Percentiles rank a stretch among this genome's conserved stretches.
These are phyloP conservation scores for Agriotes lineatus DNA, from an alignment of 2,888 invertebrate genomes.

Conservation along the genomic window DNA sequence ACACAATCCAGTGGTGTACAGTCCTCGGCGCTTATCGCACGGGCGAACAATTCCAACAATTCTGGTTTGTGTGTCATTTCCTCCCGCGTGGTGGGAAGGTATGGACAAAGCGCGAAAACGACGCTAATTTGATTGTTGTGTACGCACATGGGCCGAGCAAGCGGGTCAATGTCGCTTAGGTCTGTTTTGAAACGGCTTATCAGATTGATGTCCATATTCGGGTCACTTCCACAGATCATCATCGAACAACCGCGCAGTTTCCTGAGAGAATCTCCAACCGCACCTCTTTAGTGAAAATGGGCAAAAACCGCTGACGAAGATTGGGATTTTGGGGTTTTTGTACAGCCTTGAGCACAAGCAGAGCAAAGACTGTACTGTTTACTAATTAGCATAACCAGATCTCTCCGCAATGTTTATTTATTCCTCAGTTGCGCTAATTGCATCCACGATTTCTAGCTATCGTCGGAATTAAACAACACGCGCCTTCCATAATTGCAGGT, in stretches of 20 bases:
- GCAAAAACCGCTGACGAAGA: background rate
- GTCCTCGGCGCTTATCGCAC: background rate
- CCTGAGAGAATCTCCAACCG: no score
- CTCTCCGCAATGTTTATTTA: constrained; percentile 10
- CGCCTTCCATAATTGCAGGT: no score
- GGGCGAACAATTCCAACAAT: background rate
- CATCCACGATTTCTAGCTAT: constrained; percentile 4
- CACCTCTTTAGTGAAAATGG: no score
- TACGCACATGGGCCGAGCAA: background rate
- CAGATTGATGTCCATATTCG: background rate
- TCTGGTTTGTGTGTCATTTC: background rate
- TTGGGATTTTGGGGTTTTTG: constrained; percentile 14
- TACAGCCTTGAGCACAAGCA: constrained; percentile 1
- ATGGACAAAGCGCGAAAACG: background rate
- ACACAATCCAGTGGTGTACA: constrained; percentile 19
- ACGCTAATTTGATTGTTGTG: background rate
- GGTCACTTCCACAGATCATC: no score
- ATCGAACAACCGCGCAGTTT: no score
- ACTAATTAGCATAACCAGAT: constrained; percentile 20
- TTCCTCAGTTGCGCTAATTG: background rate
- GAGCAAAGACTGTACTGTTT: constrained; percentile 8
- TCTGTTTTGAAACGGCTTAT: background rate
- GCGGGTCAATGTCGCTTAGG: constrained; percentile 1
- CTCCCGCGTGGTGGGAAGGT: background rate
- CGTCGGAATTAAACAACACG: no score